Conservation (phyloP, 2,888 invertebrate species). For the Lepidocyrtinus sp. region DNA sequence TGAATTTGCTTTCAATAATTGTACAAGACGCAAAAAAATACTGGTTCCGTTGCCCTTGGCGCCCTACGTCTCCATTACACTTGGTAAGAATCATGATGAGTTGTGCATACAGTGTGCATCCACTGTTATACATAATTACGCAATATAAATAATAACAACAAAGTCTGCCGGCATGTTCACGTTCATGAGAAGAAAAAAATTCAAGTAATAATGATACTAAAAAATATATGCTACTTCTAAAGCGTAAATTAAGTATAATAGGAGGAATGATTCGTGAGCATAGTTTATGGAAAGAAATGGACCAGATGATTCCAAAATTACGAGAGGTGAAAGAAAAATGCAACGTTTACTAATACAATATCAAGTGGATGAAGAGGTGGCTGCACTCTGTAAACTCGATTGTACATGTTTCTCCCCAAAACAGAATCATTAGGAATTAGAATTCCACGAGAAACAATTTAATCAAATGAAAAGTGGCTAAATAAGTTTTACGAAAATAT, state of each 20-base stretch:
- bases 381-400: too few species aligned
- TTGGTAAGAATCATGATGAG: neutral
- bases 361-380: conserved; percentile 6
- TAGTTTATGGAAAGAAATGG: neutral
- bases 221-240: too few species aligned
- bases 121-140: neutral
- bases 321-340: neutral
- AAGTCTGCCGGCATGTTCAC: conserved; percentile 40
- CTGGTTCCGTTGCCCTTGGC: conserved; percentile 60
- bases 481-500: too few species aligned
- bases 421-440: too few species aligned
- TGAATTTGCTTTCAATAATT: conserved; percentile 45
- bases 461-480: too few species aligned
- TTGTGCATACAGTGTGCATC: conserved; percentile 6
- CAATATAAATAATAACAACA: conserved; percentile 36
- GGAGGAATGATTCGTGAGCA: neutral
- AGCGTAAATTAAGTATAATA: too few species aligned
- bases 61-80: conserved; percentile 38
- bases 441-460: too few species aligned
- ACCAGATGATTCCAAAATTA: conserved; percentile 5
- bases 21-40: conserved; percentile 30
- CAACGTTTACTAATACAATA: neutral
- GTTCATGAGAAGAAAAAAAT: too few species aligned
- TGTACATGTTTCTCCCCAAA: too few species aligned
- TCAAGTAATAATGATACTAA: too few species aligned